Base-by-base conservation (phyloP, 2,797 vertebrate genomes). In the Mareca strepera region DNA sequence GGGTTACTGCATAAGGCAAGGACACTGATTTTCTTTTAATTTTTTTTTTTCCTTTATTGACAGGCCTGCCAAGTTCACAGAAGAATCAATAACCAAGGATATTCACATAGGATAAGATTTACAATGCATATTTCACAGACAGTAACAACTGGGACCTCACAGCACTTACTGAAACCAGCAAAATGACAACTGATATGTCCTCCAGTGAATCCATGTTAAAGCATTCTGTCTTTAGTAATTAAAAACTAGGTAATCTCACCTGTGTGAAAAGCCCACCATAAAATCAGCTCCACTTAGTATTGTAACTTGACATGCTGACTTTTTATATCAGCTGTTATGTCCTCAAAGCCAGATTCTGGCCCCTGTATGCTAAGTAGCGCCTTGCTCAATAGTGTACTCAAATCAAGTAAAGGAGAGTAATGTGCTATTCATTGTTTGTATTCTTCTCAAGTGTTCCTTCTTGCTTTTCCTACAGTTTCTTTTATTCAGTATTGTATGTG, bases 181-280 rank as follows among this genome's bases (percentile, higher is more conserved):
- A 94, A 97, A 96, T 91, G 92, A 94, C 93, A 96, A 94, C 91
- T 96, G 96, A 95, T 96, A 92, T 85, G 93, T 96, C 91, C 96
- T 96, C 95, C 86, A 92, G 93, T 96, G 95, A 94, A 92, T 96
- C 92, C 77, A 53, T 88, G 94, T 86, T 95, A 96, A 96, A 95
- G 91, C 18, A 1, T 87, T 93, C 93, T 97, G 92, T 96, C 95
- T 97, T 76, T 76, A 90, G 92, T 92, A 97, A 97, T 96, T 97
- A 97, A 97, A 94, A 96, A 76, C 83, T 91, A 90, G 91, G 87
- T 96, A 92, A 90, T 86, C 90, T 96, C 95, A 97, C 94, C 95
- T 97, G 76, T 86, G 93, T 86, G 92, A 75, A 94, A 97, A 95
- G 75, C 80, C 80, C 82, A 93, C 93, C 58, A 17, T 86, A 95